phyloP scores from a whole-genome alignment of 2,113 vertebrate genomes.

The Heteronetta atricapilla region DNA sequence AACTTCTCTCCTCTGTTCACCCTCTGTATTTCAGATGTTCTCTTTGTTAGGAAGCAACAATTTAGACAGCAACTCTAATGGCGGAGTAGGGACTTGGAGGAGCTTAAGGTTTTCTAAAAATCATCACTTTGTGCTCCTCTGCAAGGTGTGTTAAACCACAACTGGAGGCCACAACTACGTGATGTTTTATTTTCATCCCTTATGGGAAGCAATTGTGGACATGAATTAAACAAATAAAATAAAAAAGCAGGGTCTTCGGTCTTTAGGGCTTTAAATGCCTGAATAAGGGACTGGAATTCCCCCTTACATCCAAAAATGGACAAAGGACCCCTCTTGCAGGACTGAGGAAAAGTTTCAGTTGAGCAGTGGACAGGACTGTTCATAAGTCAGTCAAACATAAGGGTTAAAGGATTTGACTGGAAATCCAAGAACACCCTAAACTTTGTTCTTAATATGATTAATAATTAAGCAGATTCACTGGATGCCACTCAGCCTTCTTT shows the following conservation, averaged over 20 bases:
- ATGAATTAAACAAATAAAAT: too few relatives aligned
- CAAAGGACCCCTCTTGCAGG: neutral
- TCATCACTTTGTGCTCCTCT: conserved; percentile 8
- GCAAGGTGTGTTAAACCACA: neutral
- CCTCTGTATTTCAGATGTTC: conserved; percentile 45
- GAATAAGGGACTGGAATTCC: neutral
- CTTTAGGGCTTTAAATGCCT: neutral
- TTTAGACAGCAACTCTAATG: neutral
- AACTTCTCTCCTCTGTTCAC: conserved; percentile 64
- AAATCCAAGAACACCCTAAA: neutral
- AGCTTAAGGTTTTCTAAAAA: conserved; percentile 22
- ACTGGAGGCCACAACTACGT: neutral
- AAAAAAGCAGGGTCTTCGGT: neutral
- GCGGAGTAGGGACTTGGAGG: conserved; percentile 9
- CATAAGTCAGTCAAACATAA: neutral
- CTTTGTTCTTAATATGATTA: neutral
- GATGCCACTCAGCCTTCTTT: neutral
- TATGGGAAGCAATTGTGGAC: neutral
- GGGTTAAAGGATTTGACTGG: neutral
- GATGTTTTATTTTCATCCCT: neutral
- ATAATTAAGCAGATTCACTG: neutral
- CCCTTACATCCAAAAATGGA: neutral
- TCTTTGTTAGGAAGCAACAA: conserved; percentile 19
- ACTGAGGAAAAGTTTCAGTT: neutral
- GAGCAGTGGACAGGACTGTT: neutral